These are phyloP conservation scores for Steatocranus sp. DNA, from an alignment of 2,797 vertebrate genomes.

Conservation along the genomic window DNA sequence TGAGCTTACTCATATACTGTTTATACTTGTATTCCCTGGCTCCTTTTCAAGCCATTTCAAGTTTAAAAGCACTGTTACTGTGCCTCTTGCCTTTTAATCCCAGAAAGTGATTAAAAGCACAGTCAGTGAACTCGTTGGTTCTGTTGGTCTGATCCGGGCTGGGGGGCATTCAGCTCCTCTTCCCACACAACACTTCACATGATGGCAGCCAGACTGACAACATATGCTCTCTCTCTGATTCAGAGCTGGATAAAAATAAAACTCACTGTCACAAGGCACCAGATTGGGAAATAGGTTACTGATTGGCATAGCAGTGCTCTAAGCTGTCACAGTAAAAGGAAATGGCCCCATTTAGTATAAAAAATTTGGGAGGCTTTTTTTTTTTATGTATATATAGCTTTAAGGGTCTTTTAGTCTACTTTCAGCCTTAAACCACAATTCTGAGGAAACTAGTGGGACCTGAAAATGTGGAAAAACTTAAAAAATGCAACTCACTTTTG, in stretches of 20 bases:
- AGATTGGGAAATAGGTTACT: slow-evolving; percentile 83
- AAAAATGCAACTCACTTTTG: background rate
- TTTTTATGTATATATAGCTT: background rate
- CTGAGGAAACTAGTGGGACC: background rate
- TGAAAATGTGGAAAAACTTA: background rate
- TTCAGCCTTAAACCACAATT: background rate
- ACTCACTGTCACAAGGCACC: slow-evolving; percentile 74
- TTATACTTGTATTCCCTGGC: background rate
- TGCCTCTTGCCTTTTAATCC: slow-evolving; percentile 13
- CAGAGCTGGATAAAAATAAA: slow-evolving; percentile 78
- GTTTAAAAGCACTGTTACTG: slow-evolving; percentile 9
- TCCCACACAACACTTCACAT: slow-evolving; percentile 65
- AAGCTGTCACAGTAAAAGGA: slow-evolving; percentile 50
- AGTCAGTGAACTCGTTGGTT: slow-evolving; percentile 50
- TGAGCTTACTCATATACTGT: background rate
- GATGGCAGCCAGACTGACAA: slow-evolving; percentile 74
- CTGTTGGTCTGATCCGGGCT: slow-evolving; percentile 63
- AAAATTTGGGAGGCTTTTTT: slow-evolving; percentile 15
- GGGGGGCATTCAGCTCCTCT: slow-evolving; percentile 60
- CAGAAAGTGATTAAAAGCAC: slow-evolving; percentile 35
- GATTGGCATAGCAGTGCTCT: slow-evolving; percentile 58
- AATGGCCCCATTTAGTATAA: slow-evolving; percentile 56
- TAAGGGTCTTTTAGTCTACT: background rate
- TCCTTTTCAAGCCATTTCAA: background rate
- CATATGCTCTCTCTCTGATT: slow-evolving; percentile 78